phyloP scores from a whole-genome alignment of 2,113 vertebrate genomes.

The Dipodomys merriami region DNA sequence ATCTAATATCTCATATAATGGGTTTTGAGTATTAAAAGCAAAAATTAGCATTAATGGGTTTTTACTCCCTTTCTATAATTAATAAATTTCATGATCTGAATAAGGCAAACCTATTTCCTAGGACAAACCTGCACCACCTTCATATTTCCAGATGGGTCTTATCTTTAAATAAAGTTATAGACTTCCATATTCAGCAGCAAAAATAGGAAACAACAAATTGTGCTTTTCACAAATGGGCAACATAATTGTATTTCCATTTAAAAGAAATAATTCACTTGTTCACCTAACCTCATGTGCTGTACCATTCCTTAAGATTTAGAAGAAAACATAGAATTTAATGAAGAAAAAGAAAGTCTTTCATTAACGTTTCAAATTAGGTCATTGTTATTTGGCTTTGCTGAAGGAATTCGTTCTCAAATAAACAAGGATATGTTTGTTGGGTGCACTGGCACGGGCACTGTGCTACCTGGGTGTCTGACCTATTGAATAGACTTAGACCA shows the following conservation, averaged over 20 bases:
- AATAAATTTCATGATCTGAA: not conserved
- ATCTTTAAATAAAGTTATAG: conserved; percentile 22
- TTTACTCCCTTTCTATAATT: not conserved
- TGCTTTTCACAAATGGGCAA: not conserved
- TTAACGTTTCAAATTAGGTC: not conserved
- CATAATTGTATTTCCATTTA: not conserved
- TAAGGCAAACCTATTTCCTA: not conserved
- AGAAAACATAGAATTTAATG: conserved; percentile 8
- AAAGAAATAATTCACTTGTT: not conserved
- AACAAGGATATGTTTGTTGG: not conserved
- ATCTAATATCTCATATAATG: not conserved
- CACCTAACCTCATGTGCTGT: not conserved
- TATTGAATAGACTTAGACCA: not conserved
- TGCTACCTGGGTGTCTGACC: not conserved
- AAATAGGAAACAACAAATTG: not conserved
- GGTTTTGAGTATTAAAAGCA: not conserved
- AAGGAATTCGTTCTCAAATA: not conserved
- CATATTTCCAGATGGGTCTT: not conserved
- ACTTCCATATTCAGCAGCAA: not conserved
- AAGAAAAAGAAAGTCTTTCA: not conserved
- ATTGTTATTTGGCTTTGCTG: not conserved
- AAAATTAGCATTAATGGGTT: not conserved
- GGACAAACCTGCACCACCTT: not conserved
- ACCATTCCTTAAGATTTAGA: not conserved
- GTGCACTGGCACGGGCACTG: not conserved